These are phyloP conservation scores for Oryzias dopingdopingensis DNA, from an alignment of 2,797 vertebrate genomes.

Conservation along the genomic window DNA sequence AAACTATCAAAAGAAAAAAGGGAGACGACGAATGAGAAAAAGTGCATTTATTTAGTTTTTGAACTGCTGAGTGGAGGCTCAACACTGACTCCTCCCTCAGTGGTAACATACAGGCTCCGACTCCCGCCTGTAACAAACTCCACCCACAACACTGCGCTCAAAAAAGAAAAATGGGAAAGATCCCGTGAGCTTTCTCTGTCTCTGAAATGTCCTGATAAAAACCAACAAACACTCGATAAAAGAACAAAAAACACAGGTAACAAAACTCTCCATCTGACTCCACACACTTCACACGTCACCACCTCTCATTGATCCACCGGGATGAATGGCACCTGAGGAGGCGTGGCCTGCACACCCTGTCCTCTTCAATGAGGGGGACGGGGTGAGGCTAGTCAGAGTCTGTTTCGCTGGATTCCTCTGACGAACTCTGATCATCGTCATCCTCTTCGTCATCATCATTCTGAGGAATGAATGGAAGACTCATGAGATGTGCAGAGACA, in stretches of 20 bases:
- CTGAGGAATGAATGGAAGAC: conserved; percentile 28
- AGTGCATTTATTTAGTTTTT: conserved; percentile 78
- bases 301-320: conserved; percentile 38
- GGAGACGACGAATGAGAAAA: conserved; percentile 59
- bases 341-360: conserved; percentile 72
- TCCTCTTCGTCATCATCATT: conserved; percentile 71
- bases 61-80: conserved; percentile 21
- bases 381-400: conserved; percentile 75
- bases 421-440: conserved; percentile 75
- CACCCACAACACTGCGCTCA: not conserved
- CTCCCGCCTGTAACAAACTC: conserved; percentile 26
- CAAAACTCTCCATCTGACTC: conserved; percentile 50
- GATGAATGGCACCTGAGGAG: conserved; percentile 49
- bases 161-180: conserved; percentile 14
- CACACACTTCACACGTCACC: conserved; percentile 25
- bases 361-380: conserved; percentile 50
- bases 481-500: too few relatives aligned
- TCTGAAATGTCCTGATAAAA: conserved; percentile 56
- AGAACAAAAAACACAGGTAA: conserved; percentile 67
- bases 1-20: not conserved
- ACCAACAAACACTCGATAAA: conserved; percentile 48
- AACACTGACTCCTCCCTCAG: conserved; percentile 42
- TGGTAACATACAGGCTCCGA: conserved; percentile 16
- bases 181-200: conserved; percentile 5
- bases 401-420: conserved; percentile 77